Evolutionary conservation across 2,113 vertebrate genomes (phyloP), one percentile per base, ranked within the genome.

Genomic region (Sinocyclocheilus anophthalmus): DNA sequence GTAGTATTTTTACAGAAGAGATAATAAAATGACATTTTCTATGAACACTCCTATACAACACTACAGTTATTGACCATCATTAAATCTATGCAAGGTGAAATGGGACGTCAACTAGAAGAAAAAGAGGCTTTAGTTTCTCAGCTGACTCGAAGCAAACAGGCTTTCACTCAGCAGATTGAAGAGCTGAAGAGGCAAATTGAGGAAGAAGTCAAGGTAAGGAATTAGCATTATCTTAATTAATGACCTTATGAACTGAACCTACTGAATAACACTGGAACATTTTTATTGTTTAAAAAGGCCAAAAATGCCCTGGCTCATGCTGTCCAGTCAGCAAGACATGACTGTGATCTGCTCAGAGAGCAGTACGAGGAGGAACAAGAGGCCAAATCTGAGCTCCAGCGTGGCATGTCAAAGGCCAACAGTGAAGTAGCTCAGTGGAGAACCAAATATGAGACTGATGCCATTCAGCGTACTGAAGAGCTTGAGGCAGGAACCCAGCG

Each of bases 321-420:
- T 37, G 81, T 83, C 9, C 81, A 83, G 22, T 83, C 81, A 57
- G 86, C 93, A 20, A 92, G 91, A 84, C 94, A 94, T 0, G 94
- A 95, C 91, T 93, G 93, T 1, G 93, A 95, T 88, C 90, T 95
- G 70, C 92, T 95, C 48, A 86, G 93, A 59, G 94, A 94, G 77
- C 94, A 95, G 85, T 94, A 91, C 0, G 93, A 95, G 90, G 94
- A 95, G 72, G 94, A 94, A 61, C 93, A 94, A 83, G 94, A 94
- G 65, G 76, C 5, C 80, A 95, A 95, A 11, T 90, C 91, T 0
- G 94, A 95, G 84, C 87, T 95, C 65, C 94, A 95, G 85, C 88
- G 93, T 13, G 88, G 90, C 0, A 57, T 95, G 90, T 95, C 94
- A 90, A 45, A 45, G 42, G 42, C 42, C 42, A 45, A 45, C 42